Evolutionary conservation across 2,797 vertebrate species (phyloP).

Genomic region (Falco peregrinus): DNA sequence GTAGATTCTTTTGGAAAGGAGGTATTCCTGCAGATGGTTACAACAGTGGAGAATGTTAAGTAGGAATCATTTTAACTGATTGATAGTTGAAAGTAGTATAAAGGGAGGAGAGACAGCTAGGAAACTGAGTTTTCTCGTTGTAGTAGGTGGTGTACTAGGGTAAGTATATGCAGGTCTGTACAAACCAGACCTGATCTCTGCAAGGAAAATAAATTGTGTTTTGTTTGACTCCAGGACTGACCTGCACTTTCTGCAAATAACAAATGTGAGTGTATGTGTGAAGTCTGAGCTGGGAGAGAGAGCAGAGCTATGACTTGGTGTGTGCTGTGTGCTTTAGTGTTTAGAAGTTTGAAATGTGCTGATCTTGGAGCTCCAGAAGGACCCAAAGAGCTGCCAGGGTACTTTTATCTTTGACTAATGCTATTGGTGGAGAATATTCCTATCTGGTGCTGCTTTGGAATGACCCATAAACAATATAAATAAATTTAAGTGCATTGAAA

Average conservation of each 20-base stretch:
- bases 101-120: neutral
- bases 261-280: rapidly evolving
- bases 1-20: neutral
- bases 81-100: no score
- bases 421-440: neutral
- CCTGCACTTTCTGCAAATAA: neutral
- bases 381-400: neutral
- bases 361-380: neutral
- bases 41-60: no score
- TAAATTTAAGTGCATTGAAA: neutral
- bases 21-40: neutral
- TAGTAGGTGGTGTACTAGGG: neutral
- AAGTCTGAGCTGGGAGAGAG: neutral
- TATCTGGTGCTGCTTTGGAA: neutral
- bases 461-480: neutral
- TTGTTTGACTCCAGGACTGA: neutral
- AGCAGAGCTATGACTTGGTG: neutral
- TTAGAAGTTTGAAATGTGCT: neutral
- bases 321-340: neutral
- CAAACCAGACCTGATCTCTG: neutral
- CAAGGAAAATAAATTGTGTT: neutral
- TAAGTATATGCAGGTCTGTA: neutral
- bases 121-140: neutral
- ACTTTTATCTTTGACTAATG: neutral
- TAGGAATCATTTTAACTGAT: neutral